Conservation (phyloP, 2,888 invertebrate genomes). For the Dascillus cervinus region DNA sequence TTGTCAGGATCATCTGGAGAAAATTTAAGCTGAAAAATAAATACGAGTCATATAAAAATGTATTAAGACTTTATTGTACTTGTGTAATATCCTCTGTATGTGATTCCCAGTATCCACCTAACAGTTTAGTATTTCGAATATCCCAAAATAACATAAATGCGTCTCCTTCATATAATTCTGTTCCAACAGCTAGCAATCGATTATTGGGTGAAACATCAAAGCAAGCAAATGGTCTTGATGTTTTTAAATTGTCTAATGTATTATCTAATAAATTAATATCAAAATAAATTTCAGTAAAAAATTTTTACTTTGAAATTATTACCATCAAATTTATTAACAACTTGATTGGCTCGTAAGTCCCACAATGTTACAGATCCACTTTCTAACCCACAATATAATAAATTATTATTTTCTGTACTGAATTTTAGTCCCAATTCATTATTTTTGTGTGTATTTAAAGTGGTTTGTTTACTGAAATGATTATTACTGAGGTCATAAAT, state of each 20-base stretch:
- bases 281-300: no score
- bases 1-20: conserved; percentile 58
- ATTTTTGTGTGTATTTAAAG: conserved; percentile 44
- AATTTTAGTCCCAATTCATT: conserved; percentile 52
- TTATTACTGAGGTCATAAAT: conserved; percentile 44
- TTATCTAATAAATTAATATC: no score
- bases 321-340: conserved; percentile 42
- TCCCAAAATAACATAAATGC: conserved; percentile 79
- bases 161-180: conserved; percentile 60
- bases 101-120: conserved; percentile 78
- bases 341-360: conserved; percentile 51
- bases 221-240: conserved; percentile 54
- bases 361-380: conserved; percentile 54
- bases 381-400: conserved; percentile 51
- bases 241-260: conserved; percentile 22
- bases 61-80: no score
- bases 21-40: conserved; percentile 57
- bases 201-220: conserved; percentile 70
- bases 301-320: no score
- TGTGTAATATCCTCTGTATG: conserved; percentile 77
- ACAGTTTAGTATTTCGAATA: conserved; percentile 50
- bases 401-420: conserved; percentile 48
- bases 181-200: conserved; percentile 66
- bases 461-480: conserved; percentile 32
- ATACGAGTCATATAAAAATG: no score